These are phyloP conservation scores for Phenacoccus solenopsis DNA, from an alignment of 1,140 invertebrate species.

Conservation along the genomic window DNA sequence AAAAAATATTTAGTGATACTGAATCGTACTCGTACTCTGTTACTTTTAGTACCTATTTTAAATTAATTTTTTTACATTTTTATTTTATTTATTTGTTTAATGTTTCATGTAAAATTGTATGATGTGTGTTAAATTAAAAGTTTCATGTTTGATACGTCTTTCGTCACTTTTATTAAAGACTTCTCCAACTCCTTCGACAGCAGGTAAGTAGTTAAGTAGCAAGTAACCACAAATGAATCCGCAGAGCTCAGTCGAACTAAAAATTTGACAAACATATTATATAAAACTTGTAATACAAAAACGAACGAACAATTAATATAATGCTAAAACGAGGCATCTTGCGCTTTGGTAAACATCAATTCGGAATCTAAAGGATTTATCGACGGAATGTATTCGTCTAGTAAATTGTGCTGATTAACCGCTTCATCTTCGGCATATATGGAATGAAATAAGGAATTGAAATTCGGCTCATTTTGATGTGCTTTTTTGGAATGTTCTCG, in stretches of 20 bases:
- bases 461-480: conserved; percentile 33
- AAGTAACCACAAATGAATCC: no score
- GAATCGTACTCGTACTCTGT: neutral
- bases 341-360: neutral
- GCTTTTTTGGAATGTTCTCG: conserved; percentile 35
- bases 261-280: neutral
- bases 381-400: neutral
- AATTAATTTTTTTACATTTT: neutral
- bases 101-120: neutral
- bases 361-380: neutral
- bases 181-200: no score
- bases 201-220: no score
- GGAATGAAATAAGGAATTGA: neutral
- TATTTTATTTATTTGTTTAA: neutral
- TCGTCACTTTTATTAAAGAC: no score
- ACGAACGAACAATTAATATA: no score
- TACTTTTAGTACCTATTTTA: neutral
- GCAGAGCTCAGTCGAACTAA: no score
- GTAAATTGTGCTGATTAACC: neutral
- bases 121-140: neutral
- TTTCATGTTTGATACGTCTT: no score
- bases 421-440: neutral
- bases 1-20: neutral
- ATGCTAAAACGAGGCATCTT: no score
- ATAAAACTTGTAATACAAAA: neutral